Conservation (phyloP, 2,888 invertebrate genomes). For the Eupithecia exiguata region DNA sequence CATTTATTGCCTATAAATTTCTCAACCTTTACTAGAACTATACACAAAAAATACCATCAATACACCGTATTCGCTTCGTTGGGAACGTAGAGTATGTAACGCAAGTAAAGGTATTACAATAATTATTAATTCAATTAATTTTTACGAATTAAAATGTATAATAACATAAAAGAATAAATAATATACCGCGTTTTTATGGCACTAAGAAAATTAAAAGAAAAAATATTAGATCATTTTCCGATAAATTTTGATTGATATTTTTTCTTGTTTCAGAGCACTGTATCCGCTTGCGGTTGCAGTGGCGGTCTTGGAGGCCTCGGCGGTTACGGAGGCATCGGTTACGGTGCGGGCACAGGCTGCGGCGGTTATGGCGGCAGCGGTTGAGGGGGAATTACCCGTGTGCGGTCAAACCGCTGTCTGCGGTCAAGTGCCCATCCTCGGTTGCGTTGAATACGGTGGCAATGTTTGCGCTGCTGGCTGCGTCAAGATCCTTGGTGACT, state of each 20-base stretch:
- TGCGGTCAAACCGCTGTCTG: constrained; percentile 43
- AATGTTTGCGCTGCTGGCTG: not conserved
- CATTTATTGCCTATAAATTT: no score
- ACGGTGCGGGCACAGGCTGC: not conserved
- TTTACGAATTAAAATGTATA: no score
- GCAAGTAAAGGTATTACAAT: no score
- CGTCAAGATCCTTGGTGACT: constrained; percentile 1
- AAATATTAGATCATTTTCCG: no score
- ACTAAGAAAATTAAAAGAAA: no score
- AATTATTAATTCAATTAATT: no score
- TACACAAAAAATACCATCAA: no score
- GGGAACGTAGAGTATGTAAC: no score
- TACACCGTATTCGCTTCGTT: no score
- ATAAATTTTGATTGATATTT: not conserved
- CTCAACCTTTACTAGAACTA: no score
- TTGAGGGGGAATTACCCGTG: constrained; percentile 50
- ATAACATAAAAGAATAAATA: no score
- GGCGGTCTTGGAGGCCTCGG: not conserved
- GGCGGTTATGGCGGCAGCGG: constrained; percentile 13
- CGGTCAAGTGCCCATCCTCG: constrained; percentile 1
- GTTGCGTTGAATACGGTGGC: constrained; percentile 43
- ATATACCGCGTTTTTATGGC: no score
- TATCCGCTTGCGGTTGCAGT: not conserved
- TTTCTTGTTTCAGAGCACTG: not conserved
- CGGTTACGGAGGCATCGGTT: not conserved